phyloP scores from a whole-genome alignment of 2,888 invertebrate species.

The Agrotis segetum region DNA sequence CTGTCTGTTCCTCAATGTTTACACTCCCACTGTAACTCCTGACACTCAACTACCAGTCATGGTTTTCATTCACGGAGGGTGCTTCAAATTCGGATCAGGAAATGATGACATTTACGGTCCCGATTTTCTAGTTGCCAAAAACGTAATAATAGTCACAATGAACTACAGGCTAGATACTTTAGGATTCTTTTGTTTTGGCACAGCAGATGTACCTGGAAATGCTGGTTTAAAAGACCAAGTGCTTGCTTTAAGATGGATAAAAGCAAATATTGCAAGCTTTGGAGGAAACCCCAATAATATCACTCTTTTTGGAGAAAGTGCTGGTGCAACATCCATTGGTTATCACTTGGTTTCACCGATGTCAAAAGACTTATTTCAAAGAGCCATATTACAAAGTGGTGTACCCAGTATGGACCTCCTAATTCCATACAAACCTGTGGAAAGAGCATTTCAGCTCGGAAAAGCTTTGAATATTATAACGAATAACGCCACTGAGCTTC shows the following conservation, averaged over 20 bases:
- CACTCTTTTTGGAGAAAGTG: constrained; percentile 77
- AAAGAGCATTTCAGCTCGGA: constrained; percentile 71
- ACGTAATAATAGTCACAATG: constrained; percentile 89
- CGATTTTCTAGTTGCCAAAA: constrained; percentile 88
- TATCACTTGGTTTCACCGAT: constrained; percentile 76
- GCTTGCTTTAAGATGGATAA: constrained; percentile 74
- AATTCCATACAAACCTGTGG: constrained; percentile 65
- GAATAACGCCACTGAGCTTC: constrained; percentile 66
- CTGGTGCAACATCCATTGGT: constrained; percentile 72
- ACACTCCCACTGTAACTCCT: constrained; percentile 26
- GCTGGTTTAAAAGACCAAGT: constrained; percentile 87
- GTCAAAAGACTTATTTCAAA: constrained; percentile 76
- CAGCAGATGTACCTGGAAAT: constrained; percentile 91
- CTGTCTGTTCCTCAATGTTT: constrained; percentile 61
- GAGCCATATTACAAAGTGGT: constrained; percentile 78
- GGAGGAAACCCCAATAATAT: constrained; percentile 75
- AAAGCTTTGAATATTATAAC: constrained; percentile 72
- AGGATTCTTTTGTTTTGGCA: constrained; percentile 90
- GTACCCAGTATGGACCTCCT: constrained; percentile 72
- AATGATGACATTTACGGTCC: constrained; percentile 88
- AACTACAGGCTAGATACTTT: constrained; percentile 90
- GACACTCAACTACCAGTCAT: constrained; percentile 71
- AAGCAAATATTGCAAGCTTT: constrained; percentile 72
- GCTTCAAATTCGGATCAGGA: constrained; percentile 75
- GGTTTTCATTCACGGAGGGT: constrained; percentile 80